Evolutionary conservation across 2,113 vertebrate species (phyloP).

Genomic region (Greenwoodochromis staneri): DNA sequence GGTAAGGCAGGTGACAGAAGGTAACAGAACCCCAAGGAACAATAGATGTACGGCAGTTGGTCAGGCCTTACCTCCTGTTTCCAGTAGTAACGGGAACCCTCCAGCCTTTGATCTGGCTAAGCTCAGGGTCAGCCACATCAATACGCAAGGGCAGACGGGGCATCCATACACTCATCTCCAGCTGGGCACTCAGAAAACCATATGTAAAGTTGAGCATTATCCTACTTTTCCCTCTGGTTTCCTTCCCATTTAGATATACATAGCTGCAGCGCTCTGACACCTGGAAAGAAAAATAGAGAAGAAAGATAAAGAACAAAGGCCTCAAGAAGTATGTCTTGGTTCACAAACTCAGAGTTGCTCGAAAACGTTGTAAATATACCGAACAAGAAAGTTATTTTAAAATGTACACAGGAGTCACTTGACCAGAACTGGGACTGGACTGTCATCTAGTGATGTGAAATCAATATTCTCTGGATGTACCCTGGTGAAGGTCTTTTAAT

Average conservation of each 20-base stretch:
- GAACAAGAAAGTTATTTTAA: neutral
- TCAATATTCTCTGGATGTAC: neutral
- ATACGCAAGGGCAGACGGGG: constrained; percentile 86
- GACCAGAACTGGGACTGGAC: neutral
- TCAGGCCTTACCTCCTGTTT: constrained; percentile 76
- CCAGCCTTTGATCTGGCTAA: constrained; percentile 96
- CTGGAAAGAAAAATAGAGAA: constrained; percentile 50
- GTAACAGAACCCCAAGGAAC: neutral
- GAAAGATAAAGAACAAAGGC: neutral
- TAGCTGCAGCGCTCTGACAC: constrained; percentile 89
- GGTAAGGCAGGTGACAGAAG: neutral
- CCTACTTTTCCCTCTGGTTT: constrained; percentile 79
- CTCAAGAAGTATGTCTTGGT: neutral
- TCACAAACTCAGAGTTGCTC: neutral
- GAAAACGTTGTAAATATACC: neutral
- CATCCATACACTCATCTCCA: constrained; percentile 89
- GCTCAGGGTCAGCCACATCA: constrained; percentile 84
- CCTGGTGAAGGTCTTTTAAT: neutral
- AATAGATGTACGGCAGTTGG: neutral
- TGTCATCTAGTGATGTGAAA: neutral
- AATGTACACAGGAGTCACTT: neutral
- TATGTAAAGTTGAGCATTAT: constrained; percentile 85
- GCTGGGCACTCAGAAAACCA: constrained; percentile 80
- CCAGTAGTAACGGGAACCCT: constrained; percentile 81
- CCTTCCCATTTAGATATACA: constrained; percentile 86